Conservation (phyloP, 1,140 invertebrate genomes). For the Chionoecetes opilio region DNA sequence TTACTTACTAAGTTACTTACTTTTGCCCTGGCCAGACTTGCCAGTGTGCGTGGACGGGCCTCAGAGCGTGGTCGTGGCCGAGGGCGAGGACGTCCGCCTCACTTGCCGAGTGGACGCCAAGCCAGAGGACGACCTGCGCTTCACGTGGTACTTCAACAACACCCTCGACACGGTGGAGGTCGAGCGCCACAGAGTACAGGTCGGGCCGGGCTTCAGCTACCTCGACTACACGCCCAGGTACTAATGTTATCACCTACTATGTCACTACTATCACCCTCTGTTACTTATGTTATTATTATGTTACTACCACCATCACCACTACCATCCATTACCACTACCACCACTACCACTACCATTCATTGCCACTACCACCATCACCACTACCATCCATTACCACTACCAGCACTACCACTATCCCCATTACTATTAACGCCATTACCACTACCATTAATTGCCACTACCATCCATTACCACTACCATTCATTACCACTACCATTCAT, state of each 20-base stretch:
- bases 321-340: too few relatives aligned
- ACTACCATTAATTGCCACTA: too few relatives aligned
- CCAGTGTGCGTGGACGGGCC: conserved; percentile 63
- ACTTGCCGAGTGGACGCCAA: conserved; percentile 60
- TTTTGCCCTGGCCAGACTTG: conserved; percentile 57
- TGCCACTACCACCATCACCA: too few relatives aligned
- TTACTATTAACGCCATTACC: too few relatives aligned
- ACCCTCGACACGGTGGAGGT: conserved; percentile 66
- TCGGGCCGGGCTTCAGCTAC: conserved; percentile 55
- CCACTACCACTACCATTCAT: too few relatives aligned
- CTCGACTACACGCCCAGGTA: conserved; percentile 69
- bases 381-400: too few relatives aligned
- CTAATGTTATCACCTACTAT: not conserved
- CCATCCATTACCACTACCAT: too few relatives aligned
- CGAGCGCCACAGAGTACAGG: conserved; percentile 59
- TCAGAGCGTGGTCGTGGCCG: conserved; percentile 61
- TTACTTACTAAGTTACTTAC: too few relatives aligned
- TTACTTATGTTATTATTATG: not conserved
- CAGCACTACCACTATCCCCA: too few relatives aligned
- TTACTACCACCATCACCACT: too few relatives aligned
- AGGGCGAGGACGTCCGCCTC: conserved; percentile 64
- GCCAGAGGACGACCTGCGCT: conserved; percentile 55
- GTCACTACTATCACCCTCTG: too few relatives aligned
- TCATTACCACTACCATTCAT: too few relatives aligned
- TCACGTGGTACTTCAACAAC: conserved; percentile 66